These are phyloP conservation scores for Leucoptera coffeella DNA, from an alignment of 2,888 invertebrate genomes.

Conservation along the genomic window DNA sequence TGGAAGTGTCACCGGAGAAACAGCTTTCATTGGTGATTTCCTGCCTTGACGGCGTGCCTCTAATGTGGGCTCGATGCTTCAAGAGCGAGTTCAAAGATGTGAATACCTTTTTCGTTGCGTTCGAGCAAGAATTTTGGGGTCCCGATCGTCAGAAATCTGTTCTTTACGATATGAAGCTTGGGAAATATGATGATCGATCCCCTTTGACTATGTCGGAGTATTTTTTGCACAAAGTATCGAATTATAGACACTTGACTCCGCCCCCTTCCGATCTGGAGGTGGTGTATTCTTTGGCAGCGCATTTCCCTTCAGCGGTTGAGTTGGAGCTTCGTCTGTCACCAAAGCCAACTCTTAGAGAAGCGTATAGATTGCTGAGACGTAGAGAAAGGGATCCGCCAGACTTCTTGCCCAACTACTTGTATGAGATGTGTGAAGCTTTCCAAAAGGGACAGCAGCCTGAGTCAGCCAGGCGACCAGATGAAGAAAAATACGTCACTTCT, in stretches of 20 bases:
- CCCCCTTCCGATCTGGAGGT: constrained; percentile 44
- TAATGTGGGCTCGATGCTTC: constrained; percentile 44
- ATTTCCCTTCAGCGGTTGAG: constrained; percentile 39
- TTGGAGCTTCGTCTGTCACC: constrained; percentile 38
- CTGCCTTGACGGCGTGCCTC: constrained; percentile 35
- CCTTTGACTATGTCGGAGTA: constrained; percentile 41
- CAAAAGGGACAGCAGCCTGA: constrained; percentile 33
- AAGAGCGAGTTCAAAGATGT: constrained; percentile 28
- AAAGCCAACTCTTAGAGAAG: constrained; percentile 39
- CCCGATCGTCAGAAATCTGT: constrained; percentile 36
- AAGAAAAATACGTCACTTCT: constrained; percentile 13
- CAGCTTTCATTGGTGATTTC: constrained; percentile 36
- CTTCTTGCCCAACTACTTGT: constrained; percentile 41
- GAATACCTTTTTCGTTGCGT: constrained; percentile 26
- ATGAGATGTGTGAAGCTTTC: constrained; percentile 44
- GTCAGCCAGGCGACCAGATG: constrained; percentile 23
- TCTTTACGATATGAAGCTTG: constrained; percentile 38
- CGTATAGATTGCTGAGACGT: constrained; percentile 35
- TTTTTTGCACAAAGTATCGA: constrained; percentile 40
- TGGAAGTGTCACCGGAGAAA: constrained; percentile 29
- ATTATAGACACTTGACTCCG: constrained; percentile 34
- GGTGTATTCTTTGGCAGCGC: constrained; percentile 40
- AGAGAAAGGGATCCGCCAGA: constrained; percentile 36
- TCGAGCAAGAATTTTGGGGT: constrained; percentile 44
- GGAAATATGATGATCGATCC: constrained; percentile 31